Conservation (phyloP, 1,140 invertebrate species). For the Anastatus disparis region DNA sequence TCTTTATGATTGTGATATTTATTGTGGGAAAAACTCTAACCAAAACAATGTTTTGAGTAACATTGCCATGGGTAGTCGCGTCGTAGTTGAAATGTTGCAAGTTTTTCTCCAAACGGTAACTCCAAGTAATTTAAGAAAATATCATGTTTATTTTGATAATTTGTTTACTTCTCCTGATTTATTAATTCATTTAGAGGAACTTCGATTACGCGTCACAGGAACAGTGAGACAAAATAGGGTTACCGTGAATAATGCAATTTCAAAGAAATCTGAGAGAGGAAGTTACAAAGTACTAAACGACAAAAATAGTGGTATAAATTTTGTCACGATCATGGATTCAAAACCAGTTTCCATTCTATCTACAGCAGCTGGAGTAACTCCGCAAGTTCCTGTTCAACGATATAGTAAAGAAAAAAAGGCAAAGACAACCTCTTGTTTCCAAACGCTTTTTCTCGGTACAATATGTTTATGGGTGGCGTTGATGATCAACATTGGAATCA, state of each 20-base stretch:
- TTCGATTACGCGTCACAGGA: not conserved
- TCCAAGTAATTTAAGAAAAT: not conserved
- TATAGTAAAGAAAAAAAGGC: too few species aligned
- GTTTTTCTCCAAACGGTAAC: not conserved
- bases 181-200: slow-evolving; percentile 2
- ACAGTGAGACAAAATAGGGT: slow-evolving; percentile 19
- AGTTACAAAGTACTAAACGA: not conserved
- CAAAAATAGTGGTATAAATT: not conserved
- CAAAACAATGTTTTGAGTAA: not conserved
- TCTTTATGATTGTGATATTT: not conserved
- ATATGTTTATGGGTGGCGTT: too few species aligned
- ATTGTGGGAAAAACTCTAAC: slow-evolving; percentile 9
- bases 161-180: slow-evolving; percentile 11
- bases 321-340: not conserved
- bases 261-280: not conserved
- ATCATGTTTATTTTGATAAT: not conserved
- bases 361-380: not conserved
- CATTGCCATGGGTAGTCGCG: not conserved
- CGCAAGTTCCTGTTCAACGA: too few species aligned
- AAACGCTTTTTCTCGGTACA: too few species aligned
- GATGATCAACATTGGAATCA: too few species aligned
- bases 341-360: too few species aligned
- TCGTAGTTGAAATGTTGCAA: slow-evolving; percentile 1
- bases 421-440: too few species aligned
- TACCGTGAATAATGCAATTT: not conserved